Evolutionary conservation across 2,113 vertebrate genomes (phyloP), one percentile per base, ranked within the genome.

Genomic region (Channa maculata): DNA sequence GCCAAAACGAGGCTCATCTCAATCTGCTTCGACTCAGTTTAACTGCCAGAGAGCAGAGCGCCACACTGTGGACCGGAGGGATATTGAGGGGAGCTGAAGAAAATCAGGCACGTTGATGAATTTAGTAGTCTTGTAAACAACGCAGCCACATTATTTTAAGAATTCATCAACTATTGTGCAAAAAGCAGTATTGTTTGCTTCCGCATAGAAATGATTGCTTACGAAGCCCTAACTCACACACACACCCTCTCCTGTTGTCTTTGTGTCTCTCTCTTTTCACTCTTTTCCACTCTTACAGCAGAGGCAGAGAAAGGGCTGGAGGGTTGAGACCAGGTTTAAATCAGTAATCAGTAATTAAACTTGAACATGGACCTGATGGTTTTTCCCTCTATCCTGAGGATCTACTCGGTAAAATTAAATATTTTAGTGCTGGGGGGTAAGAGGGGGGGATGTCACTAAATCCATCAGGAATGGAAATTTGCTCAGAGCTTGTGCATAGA

Each of bases 331-430:
- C 94, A 91, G 95, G 95, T 96, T 93, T 96, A 93, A 96, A 96
- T 95, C 95, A 95, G 96, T 96, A 96, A 97, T 98, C 95, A 95
- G 96, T 97, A 97, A 97, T 98, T 97, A 97, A 97, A 97, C 96
- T 96, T 95, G 96, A 97, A 96, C 93, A 94, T 91, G 93, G 94
- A 95, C 94, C 92, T 95, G 91, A 90, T 95, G 95, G 94, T 96
- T 96, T 95, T 94, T 91, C 91, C 83, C 87, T 83, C 80, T 95
- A 93, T 96, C 96, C 94, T 93, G 92, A 94, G 94, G 95, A 96
- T 92, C 91, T 93, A 90, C 88, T 89, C 91, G 92, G 93, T 94
- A 94, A 95, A 91, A 96, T 95, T 95, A 95, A 96, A 96, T 95
- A 94, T 95, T 95, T 96, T 94, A 93, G 94, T 89, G 94, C 96